Conservation (phyloP, 1,140 invertebrate species). For the Glomeris maerens region DNA sequence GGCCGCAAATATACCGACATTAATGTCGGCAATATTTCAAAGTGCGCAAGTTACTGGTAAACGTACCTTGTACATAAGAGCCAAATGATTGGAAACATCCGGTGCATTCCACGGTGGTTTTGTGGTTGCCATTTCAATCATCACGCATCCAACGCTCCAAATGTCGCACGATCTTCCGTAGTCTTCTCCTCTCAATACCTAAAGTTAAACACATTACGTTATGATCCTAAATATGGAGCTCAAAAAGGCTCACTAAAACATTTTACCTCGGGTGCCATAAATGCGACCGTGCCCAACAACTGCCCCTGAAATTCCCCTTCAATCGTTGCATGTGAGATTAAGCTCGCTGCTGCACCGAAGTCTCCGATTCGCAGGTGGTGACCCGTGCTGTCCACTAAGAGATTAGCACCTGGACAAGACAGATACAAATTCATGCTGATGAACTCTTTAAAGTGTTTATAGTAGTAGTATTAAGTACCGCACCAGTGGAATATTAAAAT, state of each 20-base stretch:
- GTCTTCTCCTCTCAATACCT: slow-evolving; percentile 37
- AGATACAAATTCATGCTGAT: neutral
- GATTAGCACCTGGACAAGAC: slow-evolving; percentile 33
- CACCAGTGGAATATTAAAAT: neutral
- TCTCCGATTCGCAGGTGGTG: slow-evolving; percentile 36
- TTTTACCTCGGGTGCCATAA: slow-evolving; percentile 40
- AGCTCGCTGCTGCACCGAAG: slow-evolving; percentile 35
- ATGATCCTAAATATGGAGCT: neutral
- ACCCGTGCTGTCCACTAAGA: slow-evolving; percentile 37
- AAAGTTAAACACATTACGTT: slow-evolving; percentile 1
- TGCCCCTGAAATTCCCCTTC: slow-evolving; percentile 38
- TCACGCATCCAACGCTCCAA: slow-evolving; percentile 38
- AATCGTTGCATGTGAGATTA: slow-evolving; percentile 31
- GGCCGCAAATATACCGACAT: slow-evolving; percentile 2
- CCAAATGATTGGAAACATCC: slow-evolving; percentile 36
- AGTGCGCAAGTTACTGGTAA: neutral
- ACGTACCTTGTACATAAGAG: slow-evolving; percentile 37
- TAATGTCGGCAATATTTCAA: slow-evolving; percentile 2
- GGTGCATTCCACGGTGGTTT: slow-evolving; percentile 37
- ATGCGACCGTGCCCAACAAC: slow-evolving; percentile 37
- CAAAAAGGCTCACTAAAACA: neutral
- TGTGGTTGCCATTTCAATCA: slow-evolving; percentile 38
- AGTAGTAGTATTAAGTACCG: too few species aligned
- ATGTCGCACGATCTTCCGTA: slow-evolving; percentile 39
- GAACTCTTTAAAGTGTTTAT: neutral